Evolutionary conservation across 2,797 vertebrate species (phyloP).

Genomic region (Pangasius larnaudii): DNA sequence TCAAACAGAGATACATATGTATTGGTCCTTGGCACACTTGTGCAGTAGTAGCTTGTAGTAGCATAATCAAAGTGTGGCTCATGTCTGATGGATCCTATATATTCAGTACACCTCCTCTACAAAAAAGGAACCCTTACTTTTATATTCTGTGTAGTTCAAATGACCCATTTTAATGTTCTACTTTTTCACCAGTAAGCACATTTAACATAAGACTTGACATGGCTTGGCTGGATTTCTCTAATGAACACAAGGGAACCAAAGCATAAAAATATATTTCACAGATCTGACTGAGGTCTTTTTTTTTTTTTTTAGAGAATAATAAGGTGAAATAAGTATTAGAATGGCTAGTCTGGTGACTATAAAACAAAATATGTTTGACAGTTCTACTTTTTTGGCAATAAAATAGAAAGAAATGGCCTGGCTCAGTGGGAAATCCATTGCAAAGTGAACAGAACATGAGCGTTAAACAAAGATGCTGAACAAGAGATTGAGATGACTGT

Average conservation of each 20-base stretch:
- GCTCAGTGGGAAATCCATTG: not conserved
- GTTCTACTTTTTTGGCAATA: too few species aligned
- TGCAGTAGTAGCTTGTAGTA: not conserved
- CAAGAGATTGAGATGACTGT: not conserved
- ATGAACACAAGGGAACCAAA: not conserved
- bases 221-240: not conserved
- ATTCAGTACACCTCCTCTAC: not conserved
- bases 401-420: not conserved
- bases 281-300: not conserved
- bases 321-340: not conserved
- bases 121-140: not conserved
- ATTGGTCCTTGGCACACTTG: conserved; percentile 1
- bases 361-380: not conserved
- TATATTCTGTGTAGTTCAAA: not conserved
- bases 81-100: not conserved
- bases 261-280: not conserved
- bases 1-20: not conserved
- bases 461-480: not conserved
- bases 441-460: not conserved
- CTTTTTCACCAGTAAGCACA: not conserved
- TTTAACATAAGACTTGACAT: conserved; percentile 4
- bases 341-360: not conserved
- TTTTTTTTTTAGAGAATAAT: not conserved
- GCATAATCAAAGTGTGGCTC: not conserved
- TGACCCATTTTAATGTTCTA: not conserved